A percentile compares a stretch with the other conserved stretches of the same genome.
phyloP scores from a whole-genome alignment of 2,797 vertebrate species.

The Merluccius polli region DNA sequence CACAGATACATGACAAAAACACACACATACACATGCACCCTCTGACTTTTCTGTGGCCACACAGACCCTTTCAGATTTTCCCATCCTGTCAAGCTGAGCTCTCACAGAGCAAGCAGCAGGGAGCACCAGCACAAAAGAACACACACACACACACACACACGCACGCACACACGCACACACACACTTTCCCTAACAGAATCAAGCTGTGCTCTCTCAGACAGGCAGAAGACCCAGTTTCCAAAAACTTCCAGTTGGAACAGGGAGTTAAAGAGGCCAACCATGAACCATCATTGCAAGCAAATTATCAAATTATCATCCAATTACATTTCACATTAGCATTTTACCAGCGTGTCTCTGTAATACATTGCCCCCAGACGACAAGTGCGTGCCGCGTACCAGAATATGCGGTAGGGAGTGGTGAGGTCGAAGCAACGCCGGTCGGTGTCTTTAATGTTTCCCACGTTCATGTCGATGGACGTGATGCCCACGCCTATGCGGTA shows the following conservation, averaged over 20 bases:
- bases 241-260: background rate
- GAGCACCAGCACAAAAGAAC: slow-evolving; percentile 26
- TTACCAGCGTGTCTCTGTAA: too few species aligned
- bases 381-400: slow-evolving; percentile 74
- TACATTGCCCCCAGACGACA: background rate
- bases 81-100: slow-evolving; percentile 57
- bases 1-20: background rate
- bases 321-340: too few species aligned
- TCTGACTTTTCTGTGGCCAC: slow-evolving; percentile 30
- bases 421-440: slow-evolving; percentile 88
- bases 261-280: background rate
- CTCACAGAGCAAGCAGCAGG: slow-evolving; percentile 34
- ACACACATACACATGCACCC: slow-evolving; percentile 25
- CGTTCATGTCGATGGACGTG: slow-evolving; percentile 93
- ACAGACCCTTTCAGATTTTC: slow-evolving; percentile 44
- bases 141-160: slow-evolving; percentile 25
- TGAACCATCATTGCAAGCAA: background rate
- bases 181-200: slow-evolving; percentile 39
- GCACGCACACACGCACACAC: slow-evolving; percentile 19
- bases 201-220: slow-evolving; percentile 32
- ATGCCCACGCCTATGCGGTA: slow-evolving; percentile 84
- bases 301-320: too few species aligned
- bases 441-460: slow-evolving; percentile 87
- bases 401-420: slow-evolving; percentile 89
- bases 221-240: slow-evolving; percentile 32